Percentiles rank a stretch among this genome's conserved stretches.
phyloP scores from a whole-genome alignment of 1,140 invertebrate genomes.

The Cydia fagiglandana region DNA sequence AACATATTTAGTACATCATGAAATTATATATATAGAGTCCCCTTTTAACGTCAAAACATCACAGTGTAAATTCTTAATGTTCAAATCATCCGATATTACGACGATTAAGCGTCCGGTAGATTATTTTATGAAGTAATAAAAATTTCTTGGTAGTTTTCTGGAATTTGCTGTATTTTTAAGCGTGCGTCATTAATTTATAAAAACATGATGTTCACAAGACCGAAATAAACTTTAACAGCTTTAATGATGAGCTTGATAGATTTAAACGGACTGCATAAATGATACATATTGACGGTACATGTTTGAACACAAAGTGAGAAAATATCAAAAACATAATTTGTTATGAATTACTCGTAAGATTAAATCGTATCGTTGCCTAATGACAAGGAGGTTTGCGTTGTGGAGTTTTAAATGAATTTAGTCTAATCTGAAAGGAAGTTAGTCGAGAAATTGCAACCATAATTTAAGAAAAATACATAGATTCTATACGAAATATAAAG shows the following conservation, averaged over 20 bases:
- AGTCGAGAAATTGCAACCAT: too few relatives aligned
- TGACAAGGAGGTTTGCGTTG: too few relatives aligned
- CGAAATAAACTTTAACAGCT: slow-evolving; percentile 60
- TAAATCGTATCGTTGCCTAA: too few relatives aligned
- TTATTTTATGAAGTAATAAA: slow-evolving; percentile 47
- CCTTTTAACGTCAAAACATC: slow-evolving; percentile 18
- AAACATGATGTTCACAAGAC: slow-evolving; percentile 53
- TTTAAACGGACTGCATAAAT: slow-evolving; percentile 41
- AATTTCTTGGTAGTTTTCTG: slow-evolving; percentile 56
- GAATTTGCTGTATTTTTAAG: slow-evolving; percentile 50
- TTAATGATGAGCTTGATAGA: slow-evolving; percentile 56
- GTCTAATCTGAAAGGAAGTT: too few relatives aligned
- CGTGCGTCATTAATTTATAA: slow-evolving; percentile 63
- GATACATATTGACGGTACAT: slow-evolving; percentile 6
- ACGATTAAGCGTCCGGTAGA: slow-evolving; percentile 27
- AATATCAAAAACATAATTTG: too few relatives aligned
- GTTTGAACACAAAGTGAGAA: background rate
- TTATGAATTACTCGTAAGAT: too few relatives aligned
- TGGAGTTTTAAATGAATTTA: too few relatives aligned
- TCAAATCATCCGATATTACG: slow-evolving; percentile 27
- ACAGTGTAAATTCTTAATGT: slow-evolving; percentile 28
- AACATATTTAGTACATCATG: background rate
- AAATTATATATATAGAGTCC: background rate
- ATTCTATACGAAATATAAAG: too few relatives aligned
- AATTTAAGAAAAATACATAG: too few relatives aligned